Conservation (phyloP, 2,113 vertebrate genomes). For the Origma solitaria region DNA sequence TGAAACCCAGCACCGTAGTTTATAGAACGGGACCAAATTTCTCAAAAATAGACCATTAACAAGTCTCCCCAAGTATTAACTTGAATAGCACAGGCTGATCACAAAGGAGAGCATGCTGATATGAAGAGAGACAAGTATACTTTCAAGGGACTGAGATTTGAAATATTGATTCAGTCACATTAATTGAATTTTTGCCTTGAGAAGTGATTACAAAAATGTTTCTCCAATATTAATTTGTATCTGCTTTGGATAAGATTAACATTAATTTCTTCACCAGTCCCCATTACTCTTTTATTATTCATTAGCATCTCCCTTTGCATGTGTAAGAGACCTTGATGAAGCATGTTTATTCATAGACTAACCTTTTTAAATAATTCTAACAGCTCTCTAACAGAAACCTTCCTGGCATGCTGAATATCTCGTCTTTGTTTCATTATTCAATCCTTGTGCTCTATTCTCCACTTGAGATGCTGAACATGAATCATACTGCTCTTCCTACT, state of each 20-base stretch:
- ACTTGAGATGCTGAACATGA: conserved; percentile 93
- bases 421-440: conserved; percentile 96
- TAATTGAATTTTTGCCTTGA: conserved; percentile 91
- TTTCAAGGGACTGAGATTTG: conserved; percentile 80
- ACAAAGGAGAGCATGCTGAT: conserved; percentile 56
- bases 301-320: conserved; percentile 88
- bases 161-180: conserved; percentile 87
- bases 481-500: conserved; percentile 75
- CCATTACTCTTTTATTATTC: conserved; percentile 93
- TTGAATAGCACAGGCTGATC: conserved; percentile 50
- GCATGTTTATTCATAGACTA: conserved; percentile 99
- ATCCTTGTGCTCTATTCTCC: conserved; percentile 79
- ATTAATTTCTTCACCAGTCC: conserved; percentile 82
- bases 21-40: conserved; percentile 39
- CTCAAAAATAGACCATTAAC: conserved; percentile 49
- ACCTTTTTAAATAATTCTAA: conserved; percentile 99
- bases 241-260: conserved; percentile 83
- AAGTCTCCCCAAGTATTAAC: conserved; percentile 53
- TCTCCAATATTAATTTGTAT: conserved; percentile 87
- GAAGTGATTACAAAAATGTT: conserved; percentile 89
- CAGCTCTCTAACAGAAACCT: conserved; percentile 91
- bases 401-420: conserved; percentile 91
- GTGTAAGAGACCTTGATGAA: conserved; percentile 94
- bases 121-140: conserved; percentile 67
- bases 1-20: conserved; percentile 37